Evolutionary conservation across 2,797 vertebrate species (phyloP).

Genomic region (Perodicticus potto): DNA sequence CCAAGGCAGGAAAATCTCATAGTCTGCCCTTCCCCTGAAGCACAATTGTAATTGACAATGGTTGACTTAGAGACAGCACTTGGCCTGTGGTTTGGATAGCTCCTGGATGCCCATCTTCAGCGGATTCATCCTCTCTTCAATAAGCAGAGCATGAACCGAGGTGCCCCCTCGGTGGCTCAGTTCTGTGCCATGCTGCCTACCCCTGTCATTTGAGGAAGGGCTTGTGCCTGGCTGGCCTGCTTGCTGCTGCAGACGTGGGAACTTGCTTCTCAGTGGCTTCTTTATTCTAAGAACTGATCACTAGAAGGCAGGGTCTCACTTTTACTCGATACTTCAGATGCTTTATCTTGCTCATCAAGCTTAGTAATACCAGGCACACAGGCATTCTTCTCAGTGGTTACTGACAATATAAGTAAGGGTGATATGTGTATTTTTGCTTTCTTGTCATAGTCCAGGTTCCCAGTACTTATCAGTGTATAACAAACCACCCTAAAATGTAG

Average conservation of each 20-base stretch:
- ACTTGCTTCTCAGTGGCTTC: background rate
- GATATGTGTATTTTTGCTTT: background rate
- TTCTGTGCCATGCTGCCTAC: background rate
- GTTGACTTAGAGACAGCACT: background rate
- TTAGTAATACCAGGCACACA: background rate
- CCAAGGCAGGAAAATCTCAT: background rate
- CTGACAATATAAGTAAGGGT: background rate
- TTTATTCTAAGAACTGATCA: background rate
- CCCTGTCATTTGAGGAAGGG: background rate
- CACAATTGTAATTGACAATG: background rate
- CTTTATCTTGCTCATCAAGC: background rate
- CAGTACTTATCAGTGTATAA: background rate
- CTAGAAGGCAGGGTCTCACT: background rate
- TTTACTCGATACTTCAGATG: background rate
- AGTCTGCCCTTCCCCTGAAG: background rate
- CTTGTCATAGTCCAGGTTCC: background rate
- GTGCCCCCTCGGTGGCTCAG: background rate
- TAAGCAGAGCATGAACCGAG: background rate
- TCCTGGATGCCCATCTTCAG: background rate
- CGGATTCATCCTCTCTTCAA: background rate
- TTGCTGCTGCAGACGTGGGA: background rate
- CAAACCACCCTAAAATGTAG: background rate
- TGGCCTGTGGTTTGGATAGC: background rate
- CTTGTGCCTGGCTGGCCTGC: background rate
- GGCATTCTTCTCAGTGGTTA: background rate